A percentile compares a stretch with the other conserved stretches of the same genome.
These are phyloP conservation scores for Spheniscus humboldti DNA, from an alignment of 2,797 vertebrate genomes.

Conservation along the genomic window DNA sequence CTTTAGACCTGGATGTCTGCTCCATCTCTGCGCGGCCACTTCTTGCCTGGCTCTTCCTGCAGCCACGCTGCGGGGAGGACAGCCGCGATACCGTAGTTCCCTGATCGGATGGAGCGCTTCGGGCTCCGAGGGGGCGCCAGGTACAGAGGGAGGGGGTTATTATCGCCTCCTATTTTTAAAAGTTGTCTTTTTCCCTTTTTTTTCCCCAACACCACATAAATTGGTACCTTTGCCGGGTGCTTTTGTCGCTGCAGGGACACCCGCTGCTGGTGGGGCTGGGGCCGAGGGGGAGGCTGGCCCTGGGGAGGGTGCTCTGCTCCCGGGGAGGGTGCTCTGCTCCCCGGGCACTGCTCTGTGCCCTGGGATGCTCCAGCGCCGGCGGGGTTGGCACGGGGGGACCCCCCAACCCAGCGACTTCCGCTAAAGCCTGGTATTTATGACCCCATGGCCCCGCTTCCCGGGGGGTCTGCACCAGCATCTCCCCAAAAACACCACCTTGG, in stretches of 20 bases:
- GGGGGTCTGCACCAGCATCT: not conserved
- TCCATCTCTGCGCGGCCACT: rapidly evolving
- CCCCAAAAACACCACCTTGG: rapidly evolving
- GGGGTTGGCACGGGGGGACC: rapidly evolving
- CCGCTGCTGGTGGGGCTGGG: not conserved
- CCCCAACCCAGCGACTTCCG: rapidly evolving
- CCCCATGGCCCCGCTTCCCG: rapidly evolving
- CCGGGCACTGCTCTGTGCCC: not conserved
- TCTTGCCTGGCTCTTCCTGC: not conserved
- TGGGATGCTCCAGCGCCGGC: not conserved
- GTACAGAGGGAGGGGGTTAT: not conserved
- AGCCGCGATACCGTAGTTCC: rapidly evolving
- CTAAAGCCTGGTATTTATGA: not conserved
- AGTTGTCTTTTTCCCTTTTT: rapidly evolving
- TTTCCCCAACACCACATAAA: rapidly evolving
- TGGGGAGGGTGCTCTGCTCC: too few species aligned
- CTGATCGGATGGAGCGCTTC: too few species aligned
- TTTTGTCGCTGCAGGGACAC: not conserved
- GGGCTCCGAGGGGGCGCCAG: not conserved
- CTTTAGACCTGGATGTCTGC: not conserved
- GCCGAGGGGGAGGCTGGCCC: too few species aligned
- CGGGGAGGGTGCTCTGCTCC: not conserved
- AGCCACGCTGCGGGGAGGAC: rapidly evolving
- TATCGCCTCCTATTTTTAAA: not conserved
- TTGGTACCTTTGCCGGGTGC: not conserved